phyloP scores from a whole-genome alignment of 92 coral and sea anemone genomes.

The Epizoanthus illoricatus region DNA sequence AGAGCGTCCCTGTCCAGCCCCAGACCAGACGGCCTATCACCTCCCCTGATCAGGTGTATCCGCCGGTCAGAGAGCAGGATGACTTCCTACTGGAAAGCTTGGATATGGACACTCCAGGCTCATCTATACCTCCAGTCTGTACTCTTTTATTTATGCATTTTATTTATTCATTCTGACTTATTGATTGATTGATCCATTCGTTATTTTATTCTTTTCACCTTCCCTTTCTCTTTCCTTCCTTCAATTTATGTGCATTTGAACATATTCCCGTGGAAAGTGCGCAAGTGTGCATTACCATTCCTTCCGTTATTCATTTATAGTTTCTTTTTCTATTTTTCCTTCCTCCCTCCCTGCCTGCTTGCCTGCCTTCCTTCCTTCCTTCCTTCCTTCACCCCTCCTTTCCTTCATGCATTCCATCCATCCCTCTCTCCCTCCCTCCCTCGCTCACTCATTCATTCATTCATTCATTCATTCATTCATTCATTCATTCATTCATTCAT shows the following conservation, averaged over 20 bases:
- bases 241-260: too few relatives aligned
- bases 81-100: conserved; percentile 75
- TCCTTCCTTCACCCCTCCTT: neutral
- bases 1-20: conserved; percentile 88
- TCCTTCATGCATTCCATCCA: neutral
- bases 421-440: neutral
- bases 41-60: conserved; percentile 81
- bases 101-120: conserved; percentile 75
- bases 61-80: conserved; percentile 83
- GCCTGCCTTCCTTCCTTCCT: too few relatives aligned
- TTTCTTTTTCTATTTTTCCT: too few relatives aligned
- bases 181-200: neutral
- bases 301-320: too few relatives aligned
- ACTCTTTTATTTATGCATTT: neutral
- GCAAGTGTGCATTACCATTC: too few relatives aligned
- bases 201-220: neutral
- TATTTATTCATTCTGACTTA: neutral
- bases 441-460: neutral
- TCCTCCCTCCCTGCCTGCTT: too few relatives aligned
- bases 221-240: neutral
- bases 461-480: neutral
- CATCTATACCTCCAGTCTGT: conserved; percentile 81
- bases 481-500: neutral
- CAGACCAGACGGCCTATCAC: conserved; percentile 78
- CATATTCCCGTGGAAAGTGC: too few relatives aligned